Evolutionary conservation across 1,140 invertebrate genomes (phyloP).

Genomic region (Platyscapa corneri): DNA sequence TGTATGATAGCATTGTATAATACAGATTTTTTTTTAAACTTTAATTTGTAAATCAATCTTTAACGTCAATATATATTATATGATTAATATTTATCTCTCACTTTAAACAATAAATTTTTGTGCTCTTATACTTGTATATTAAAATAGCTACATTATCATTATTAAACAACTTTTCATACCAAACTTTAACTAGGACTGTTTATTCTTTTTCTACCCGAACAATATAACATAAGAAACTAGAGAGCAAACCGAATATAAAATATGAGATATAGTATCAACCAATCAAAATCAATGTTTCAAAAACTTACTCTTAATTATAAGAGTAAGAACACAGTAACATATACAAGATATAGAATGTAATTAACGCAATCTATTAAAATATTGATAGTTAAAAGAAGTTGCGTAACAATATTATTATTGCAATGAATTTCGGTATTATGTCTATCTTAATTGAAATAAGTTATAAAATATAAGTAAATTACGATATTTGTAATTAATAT

Average conservation of each 20-base stretch:
- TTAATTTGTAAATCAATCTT: background rate
- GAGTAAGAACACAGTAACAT: background rate
- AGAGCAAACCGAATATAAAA: background rate
- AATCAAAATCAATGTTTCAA: background rate
- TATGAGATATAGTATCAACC: background rate
- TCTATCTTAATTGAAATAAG: too few relatives aligned
- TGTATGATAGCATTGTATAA: background rate
- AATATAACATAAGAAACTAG: background rate
- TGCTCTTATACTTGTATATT: background rate
- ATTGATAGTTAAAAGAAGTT: too few relatives aligned
- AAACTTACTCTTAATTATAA: background rate
- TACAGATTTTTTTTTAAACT: background rate
- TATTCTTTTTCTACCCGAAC: background rate
- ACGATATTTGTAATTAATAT: too few relatives aligned
- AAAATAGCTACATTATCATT: background rate
- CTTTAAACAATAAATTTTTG: background rate
- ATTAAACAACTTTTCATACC: background rate
- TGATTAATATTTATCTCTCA: background rate
- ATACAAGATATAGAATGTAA: too few relatives aligned
- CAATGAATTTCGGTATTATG: too few relatives aligned
- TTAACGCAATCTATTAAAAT: too few relatives aligned
- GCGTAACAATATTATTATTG: too few relatives aligned
- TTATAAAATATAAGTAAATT: too few relatives aligned
- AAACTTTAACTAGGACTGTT: conserved; percentile 3
- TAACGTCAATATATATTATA: background rate